phyloP scores from a whole-genome alignment of 2,888 invertebrate genomes.

The Drosophila parthenogenetica region DNA sequence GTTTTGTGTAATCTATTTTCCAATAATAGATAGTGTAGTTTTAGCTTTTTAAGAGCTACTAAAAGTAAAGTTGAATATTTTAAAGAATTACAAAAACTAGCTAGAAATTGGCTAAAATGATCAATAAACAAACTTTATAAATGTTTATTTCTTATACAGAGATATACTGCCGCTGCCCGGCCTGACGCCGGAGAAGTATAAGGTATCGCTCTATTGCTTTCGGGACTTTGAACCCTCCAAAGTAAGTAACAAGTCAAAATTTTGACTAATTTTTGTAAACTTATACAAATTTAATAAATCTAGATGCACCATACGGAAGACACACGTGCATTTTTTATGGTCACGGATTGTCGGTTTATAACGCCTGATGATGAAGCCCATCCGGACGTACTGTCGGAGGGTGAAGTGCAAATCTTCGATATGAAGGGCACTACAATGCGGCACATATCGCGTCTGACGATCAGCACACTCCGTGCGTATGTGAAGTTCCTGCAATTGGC shows the following conservation, averaged over 20 bases:
- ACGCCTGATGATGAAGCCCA: slow-evolving; percentile 59
- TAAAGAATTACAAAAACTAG: neutral
- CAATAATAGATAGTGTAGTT: too few species aligned
- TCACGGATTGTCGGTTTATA: slow-evolving; percentile 88
- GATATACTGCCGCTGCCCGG: slow-evolving; percentile 89
- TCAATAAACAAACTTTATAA: too few species aligned
- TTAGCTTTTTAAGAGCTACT: too few species aligned
- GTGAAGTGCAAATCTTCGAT: slow-evolving; percentile 90
- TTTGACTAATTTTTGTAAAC: too few species aligned
- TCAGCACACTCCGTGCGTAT: slow-evolving; percentile 77
- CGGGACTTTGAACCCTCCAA: slow-evolving; percentile 87
- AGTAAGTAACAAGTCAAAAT: slow-evolving; percentile 44
- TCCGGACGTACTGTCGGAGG: slow-evolving; percentile 78
- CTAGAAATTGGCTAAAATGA: too few species aligned
- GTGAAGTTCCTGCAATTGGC: slow-evolving; percentile 80
- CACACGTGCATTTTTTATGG: slow-evolving; percentile 89
- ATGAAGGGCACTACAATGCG: slow-evolving; percentile 88
- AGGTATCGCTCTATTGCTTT: slow-evolving; percentile 88
- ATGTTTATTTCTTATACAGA: slow-evolving; percentile 82
- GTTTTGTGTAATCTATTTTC: too few species aligned
- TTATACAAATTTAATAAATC: neutral
- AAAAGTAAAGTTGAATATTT: too few species aligned
- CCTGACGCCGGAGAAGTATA: slow-evolving; percentile 88
- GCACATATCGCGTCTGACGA: slow-evolving; percentile 87
- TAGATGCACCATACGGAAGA: slow-evolving; percentile 88